A percentile compares a stretch with the other conserved stretches of the same genome.
Evolutionary conservation across 2,113 vertebrate species (phyloP).

Genomic region (Siphamia tubifer): DNA sequence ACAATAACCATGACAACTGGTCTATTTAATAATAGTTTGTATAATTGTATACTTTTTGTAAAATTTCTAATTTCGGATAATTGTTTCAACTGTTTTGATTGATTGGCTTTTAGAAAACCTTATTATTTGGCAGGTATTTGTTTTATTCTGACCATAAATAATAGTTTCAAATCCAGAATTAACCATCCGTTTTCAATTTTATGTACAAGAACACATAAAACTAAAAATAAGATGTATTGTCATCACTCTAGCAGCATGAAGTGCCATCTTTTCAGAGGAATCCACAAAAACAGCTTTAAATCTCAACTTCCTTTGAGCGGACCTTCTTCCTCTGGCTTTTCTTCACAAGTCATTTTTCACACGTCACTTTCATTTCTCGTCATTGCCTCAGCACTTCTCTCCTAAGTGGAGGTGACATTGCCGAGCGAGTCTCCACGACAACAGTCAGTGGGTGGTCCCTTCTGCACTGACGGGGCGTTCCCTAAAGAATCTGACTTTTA

Average conservation of each 20-base stretch:
- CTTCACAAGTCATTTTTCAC: conserved; percentile 35
- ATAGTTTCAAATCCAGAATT: too few species aligned
- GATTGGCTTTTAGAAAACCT: too few species aligned
- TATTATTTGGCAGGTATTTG: too few species aligned
- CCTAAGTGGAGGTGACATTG: conserved; percentile 29
- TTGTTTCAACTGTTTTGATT: too few species aligned
- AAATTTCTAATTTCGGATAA: too few species aligned
- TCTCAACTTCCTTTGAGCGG: not conserved
- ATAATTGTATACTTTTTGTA: too few species aligned
- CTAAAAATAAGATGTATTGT: not conserved
- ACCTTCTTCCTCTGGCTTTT: not conserved
- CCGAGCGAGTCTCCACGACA: conserved; percentile 58
- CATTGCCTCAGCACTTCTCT: conserved; percentile 16
- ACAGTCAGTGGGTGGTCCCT: conserved; percentile 49
- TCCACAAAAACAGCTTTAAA: not conserved
- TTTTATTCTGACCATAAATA: too few species aligned
- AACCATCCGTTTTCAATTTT: too few species aligned
- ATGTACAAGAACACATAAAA: too few species aligned
- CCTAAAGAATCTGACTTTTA: conserved; percentile 14
- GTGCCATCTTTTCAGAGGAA: not conserved
- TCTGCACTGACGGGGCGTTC: not conserved
- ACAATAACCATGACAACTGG: too few species aligned
- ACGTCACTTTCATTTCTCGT: conserved; percentile 46
- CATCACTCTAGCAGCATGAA: not conserved
- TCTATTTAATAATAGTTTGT: too few species aligned